A percentile compares a stretch with the other conserved stretches of the same genome.
Evolutionary conservation across 2,888 invertebrate species (phyloP).

Genomic region (Eulithis prunata): DNA sequence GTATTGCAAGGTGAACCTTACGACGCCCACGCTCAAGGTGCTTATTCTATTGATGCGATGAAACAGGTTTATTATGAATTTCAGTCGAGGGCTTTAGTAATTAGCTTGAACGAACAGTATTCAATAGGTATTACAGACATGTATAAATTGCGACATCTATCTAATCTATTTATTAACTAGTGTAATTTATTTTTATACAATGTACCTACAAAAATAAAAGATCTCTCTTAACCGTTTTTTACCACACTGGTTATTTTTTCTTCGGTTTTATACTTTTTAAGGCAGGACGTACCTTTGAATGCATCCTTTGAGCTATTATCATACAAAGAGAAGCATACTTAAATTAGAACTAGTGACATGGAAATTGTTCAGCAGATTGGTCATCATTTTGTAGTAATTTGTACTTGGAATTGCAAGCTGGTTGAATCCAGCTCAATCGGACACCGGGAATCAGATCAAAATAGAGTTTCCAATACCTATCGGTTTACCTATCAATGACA

Average conservation of each 20-base stretch:
- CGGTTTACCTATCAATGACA: neutral
- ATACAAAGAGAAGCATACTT: too few species aligned
- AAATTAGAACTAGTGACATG: neutral
- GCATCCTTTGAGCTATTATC: too few species aligned
- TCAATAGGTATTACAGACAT: conserved; percentile 1
- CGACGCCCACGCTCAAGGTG: neutral
- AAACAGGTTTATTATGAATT: conserved; percentile 5
- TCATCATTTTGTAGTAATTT: neutral
- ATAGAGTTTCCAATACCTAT: neutral
- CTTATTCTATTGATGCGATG: neutral
- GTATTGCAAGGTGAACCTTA: conserved; percentile 1
- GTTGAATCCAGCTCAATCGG: neutral
- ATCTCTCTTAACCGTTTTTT: too few species aligned
- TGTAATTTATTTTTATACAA: too few species aligned
- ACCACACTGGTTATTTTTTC: too few species aligned
- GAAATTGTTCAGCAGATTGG: neutral
- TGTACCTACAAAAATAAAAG: too few species aligned
- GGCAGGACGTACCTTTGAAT: too few species aligned
- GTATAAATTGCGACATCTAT: neutral
- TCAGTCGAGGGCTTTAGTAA: conserved; percentile 3
- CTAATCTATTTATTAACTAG: too few species aligned
- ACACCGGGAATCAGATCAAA: neutral
- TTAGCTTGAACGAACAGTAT: conserved; percentile 7
- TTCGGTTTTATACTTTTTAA: too few species aligned
- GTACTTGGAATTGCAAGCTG: neutral